Evolutionary conservation across 1,140 invertebrate species (phyloP), one percentile per base, ranked within the genome.

Genomic region (Zaprionus vittiger): DNA sequence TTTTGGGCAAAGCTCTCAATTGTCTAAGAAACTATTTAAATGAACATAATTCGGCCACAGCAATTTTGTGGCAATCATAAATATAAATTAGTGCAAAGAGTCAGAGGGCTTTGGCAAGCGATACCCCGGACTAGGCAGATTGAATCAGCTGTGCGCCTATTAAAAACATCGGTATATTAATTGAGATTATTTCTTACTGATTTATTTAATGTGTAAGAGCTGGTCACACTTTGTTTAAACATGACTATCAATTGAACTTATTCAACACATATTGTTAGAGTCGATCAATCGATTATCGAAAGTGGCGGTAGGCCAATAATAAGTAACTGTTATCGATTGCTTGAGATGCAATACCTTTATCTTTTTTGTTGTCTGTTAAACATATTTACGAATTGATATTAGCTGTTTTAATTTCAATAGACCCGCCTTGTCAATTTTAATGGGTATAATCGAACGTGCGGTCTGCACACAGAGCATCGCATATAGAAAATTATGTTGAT

Each of bases 401-500:
- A 38, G 37, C 37, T 3, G 37, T n/a, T n/a, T 41, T n/a, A 41
- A 41, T 41, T n/a, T 41, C 38, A 41, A n/a, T 15, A 6, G 38
- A n/a, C 5, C 38, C 38, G 1, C 15, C 38, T 7, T 41, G 41
- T n/a, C 41, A 47, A 20, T 47, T 47, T 47, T 17, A 38, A 38
- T 38, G 37, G n/a, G 41, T 47, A 17, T 17, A 47, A 47, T 47
- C 41, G 47, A 52, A 52, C 17, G 12, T 52, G 47, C 47, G 12
- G 47, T 52, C 7, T 41, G 38, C 38, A 17, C 4, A 4, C 37
- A 41, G 37, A 62, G 22, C 28, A 38, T 15, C 17, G 41, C 49
- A 56, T 59, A 71, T 55, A 38, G 26, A 71, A 80, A 78, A 81
- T 84, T 73, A 87, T 89, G 69, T 78, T 81, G 65, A 89, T 79